These are phyloP conservation scores for Danaus melanippus DNA, from an alignment of 1,140 invertebrate genomes.

Conservation along the genomic window DNA sequence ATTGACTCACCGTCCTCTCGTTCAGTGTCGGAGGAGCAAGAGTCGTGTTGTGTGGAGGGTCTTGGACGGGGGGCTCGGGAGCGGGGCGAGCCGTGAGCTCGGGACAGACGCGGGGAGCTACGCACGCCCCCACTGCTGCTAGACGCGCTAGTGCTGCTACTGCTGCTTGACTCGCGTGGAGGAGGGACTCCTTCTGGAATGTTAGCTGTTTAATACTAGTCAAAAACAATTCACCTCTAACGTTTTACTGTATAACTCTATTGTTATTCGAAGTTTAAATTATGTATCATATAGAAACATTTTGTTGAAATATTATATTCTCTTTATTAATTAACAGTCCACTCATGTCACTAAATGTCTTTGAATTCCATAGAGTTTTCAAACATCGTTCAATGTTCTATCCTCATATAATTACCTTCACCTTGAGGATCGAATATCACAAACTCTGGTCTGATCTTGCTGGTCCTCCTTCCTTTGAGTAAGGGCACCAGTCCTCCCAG, in stretches of 20 bases:
- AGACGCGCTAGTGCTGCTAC: conserved; percentile 44
- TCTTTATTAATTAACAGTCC: no score
- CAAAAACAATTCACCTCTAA: no score
- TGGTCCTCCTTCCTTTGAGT: conserved; percentile 94
- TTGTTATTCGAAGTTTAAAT: no score
- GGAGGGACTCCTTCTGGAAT: conserved; percentile 14
- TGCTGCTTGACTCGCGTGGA: conserved; percentile 44
- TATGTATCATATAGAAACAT: no score
- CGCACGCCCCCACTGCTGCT: conserved; percentile 38
- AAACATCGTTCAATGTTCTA: conserved; percentile 18
- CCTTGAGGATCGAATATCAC: conserved; percentile 97
- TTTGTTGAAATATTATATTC: no score
- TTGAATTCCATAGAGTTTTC: neutral
- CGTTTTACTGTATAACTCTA: no score
- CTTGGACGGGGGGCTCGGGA: conserved; percentile 10
- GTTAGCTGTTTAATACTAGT: no score
- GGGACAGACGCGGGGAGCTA: conserved; percentile 20
- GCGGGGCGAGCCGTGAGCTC: conserved; percentile 21
- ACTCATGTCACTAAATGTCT: no score
- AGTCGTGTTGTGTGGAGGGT: conserved; percentile 26
- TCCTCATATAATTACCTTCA: conserved; percentile 70
- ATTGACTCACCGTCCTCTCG: conserved; percentile 75
- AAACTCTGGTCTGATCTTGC: conserved; percentile 97
- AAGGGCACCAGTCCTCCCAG: conserved; percentile 96
- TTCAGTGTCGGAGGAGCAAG: conserved; percentile 87